Percentiles rank a stretch among this genome's conserved stretches.
phyloP scores from a whole-genome alignment of 2,113 vertebrate genomes.

The Copsychus sechellarum region DNA sequence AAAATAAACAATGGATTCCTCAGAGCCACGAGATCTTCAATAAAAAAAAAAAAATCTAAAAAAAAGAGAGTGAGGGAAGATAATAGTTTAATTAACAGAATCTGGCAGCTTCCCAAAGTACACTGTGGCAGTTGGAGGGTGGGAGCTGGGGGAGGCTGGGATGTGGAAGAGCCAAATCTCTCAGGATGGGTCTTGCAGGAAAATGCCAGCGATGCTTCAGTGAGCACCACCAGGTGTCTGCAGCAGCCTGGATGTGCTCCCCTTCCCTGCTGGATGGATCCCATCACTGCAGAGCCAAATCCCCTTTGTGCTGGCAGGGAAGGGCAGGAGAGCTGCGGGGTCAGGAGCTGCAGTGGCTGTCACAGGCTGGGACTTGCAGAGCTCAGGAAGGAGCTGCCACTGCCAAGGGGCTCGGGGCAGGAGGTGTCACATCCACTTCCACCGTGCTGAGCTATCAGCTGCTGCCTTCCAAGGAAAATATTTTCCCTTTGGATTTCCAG shows the following conservation, averaged over 20 bases:
- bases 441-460: not conserved
- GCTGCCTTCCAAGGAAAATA: slow-evolving; percentile 42
- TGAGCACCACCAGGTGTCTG: not conserved
- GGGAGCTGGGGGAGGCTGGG: slow-evolving; percentile 63
- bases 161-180: slow-evolving; percentile 46
- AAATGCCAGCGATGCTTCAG: not conserved
- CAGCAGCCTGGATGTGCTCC: accelerated
- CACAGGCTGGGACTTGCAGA: not conserved
- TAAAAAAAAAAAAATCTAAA: not conserved
- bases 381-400: slow-evolving; percentile 8
- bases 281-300: accelerated
- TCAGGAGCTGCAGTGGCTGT: not conserved
- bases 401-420: slow-evolving; percentile 26
- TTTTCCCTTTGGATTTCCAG: slow-evolving; percentile 21
- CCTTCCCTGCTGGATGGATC: not conserved
- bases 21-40: slow-evolving; percentile 60
- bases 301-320: not conserved
- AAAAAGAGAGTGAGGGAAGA: not conserved
- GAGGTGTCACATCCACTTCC: slow-evolving; percentile 24
- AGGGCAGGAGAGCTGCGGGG: not conserved
- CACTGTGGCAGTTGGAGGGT: slow-evolving; percentile 65
- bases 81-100: slow-evolving; percentile 80
- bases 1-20: slow-evolving; percentile 76
- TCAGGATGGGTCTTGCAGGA: slow-evolving; percentile 69
- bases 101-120: slow-evolving; percentile 72